These are phyloP conservation scores for Symphodus melops DNA, from an alignment of 2,113 vertebrate genomes.

Conservation along the genomic window DNA sequence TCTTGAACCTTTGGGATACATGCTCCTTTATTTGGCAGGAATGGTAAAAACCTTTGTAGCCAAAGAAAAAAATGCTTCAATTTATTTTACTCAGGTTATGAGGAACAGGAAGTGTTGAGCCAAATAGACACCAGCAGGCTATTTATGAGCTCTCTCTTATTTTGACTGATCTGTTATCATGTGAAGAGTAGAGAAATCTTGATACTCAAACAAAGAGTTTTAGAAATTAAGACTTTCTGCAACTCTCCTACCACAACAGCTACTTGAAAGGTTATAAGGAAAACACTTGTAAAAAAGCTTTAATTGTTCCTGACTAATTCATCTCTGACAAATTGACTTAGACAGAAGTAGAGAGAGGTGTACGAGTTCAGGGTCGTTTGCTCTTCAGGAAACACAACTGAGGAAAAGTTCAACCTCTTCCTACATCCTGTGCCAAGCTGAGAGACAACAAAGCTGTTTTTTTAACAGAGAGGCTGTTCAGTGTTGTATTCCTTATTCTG, in stretches of 20 bases:
- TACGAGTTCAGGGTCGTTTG: constrained; percentile 5
- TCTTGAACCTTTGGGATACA: too few relatives aligned
- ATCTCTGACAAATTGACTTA: constrained; percentile 1
- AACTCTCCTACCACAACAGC: background rate
- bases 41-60: too few relatives aligned
- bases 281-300: background rate
- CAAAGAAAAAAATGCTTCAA: too few relatives aligned
- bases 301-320: background rate
- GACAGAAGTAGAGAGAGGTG: background rate
- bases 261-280: background rate
- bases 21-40: too few relatives aligned
- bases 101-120: too few relatives aligned
- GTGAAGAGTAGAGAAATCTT: too few relatives aligned
- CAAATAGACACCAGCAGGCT: background rate
- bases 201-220: background rate
- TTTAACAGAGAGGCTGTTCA: background rate
- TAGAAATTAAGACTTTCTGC: background rate
- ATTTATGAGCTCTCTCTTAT: background rate
- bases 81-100: too few relatives aligned
- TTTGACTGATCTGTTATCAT: too few relatives aligned
- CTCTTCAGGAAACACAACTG: constrained; percentile 65
- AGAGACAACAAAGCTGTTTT: constrained; percentile 3
- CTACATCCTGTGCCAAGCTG: constrained; percentile 41
- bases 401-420: constrained; percentile 52
- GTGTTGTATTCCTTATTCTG: background rate